Percentiles rank a stretch among this genome's conserved stretches.
phyloP scores from a whole-genome alignment of 2,113 vertebrate species.

The Crotalus horridus region DNA sequence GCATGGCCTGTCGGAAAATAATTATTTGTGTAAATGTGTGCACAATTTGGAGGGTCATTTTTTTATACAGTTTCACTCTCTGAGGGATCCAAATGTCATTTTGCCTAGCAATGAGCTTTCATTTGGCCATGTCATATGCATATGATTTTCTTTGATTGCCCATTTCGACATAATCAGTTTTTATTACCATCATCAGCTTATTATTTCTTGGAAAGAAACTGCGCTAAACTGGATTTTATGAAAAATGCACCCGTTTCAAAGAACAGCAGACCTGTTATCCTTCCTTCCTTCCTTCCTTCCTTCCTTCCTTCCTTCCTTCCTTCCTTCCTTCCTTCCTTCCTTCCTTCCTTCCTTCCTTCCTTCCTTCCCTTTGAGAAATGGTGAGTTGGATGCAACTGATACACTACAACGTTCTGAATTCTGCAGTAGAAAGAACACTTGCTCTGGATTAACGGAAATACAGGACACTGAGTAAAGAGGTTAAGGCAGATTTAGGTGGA shows the following conservation, averaged over 20 bases:
- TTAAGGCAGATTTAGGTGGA: background rate
- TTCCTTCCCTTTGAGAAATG: too few relatives aligned
- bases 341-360: too few relatives aligned
- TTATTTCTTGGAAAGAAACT: constrained; percentile 48
- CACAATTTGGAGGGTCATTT: constrained; percentile 63
- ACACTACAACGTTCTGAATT: background rate
- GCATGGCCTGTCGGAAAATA: constrained; percentile 41
- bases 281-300: background rate
- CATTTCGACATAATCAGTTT: constrained; percentile 60
- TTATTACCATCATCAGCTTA: constrained; percentile 51
- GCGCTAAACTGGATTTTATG: constrained; percentile 39
- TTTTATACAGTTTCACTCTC: constrained; percentile 36
- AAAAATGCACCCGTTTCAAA: constrained; percentile 31
- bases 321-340: too few relatives aligned
- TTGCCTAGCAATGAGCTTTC: constrained; percentile 50
- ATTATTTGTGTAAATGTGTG: constrained; percentile 46
- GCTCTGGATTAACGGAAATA: background rate
- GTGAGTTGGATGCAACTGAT: background rate
- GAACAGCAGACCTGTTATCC: constrained; percentile 30
- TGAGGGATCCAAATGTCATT: constrained; percentile 48
- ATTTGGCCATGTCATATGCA: constrained; percentile 54
- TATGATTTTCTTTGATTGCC: constrained; percentile 58
- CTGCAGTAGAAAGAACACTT: background rate
- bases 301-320: too few relatives aligned
- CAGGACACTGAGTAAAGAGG: background rate